Evolutionary conservation across 2,888 invertebrate genomes (phyloP).

Genomic region (Lomographa bimaculata): DNA sequence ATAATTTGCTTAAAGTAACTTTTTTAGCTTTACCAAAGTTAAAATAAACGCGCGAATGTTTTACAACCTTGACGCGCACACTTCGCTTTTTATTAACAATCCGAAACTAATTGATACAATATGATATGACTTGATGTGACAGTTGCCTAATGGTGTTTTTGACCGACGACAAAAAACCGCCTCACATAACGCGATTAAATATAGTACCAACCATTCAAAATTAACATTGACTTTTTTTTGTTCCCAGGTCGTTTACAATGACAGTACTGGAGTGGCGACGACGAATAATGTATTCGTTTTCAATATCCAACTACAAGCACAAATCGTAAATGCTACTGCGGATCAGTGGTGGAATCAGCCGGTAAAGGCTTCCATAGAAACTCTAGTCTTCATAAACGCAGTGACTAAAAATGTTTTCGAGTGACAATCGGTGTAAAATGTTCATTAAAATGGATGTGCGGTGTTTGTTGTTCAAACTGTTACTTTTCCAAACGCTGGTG

Average conservation of each 20-base stretch:
- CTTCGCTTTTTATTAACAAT: conserved; percentile 32
- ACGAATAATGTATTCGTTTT: conserved; percentile 59
- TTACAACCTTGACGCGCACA: conserved; percentile 32
- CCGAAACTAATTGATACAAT: conserved; percentile 34
- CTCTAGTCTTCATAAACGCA: conserved; percentile 33
- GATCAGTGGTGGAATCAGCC: conserved; percentile 31
- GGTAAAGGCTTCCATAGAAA: conserved; percentile 37
- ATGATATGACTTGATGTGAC: conserved; percentile 40
- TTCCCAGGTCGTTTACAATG: conserved; percentile 76
- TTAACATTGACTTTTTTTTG: conserved; percentile 42
- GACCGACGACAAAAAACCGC: conserved; percentile 27
- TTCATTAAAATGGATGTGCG: conserved; percentile 66
- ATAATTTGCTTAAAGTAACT: too few species aligned
- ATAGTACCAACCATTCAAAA: conserved; percentile 13
- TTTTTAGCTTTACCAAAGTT: background rate
- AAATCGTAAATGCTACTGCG: conserved; percentile 53
- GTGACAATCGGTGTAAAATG: conserved; percentile 54
- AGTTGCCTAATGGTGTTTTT: conserved; percentile 37
- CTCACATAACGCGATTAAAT: conserved; percentile 20
- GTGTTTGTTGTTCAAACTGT: conserved; percentile 70
- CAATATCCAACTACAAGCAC: conserved; percentile 73
- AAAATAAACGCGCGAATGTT: conserved; percentile 20
- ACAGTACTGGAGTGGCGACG: conserved; percentile 58
- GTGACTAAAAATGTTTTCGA: conserved; percentile 57
- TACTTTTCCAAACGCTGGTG: conserved; percentile 72